Percentiles rank a stretch among this genome's conserved stretches.
phyloP scores from a whole-genome alignment of 2,113 vertebrate genomes.

The Chaenogobius annularis region DNA sequence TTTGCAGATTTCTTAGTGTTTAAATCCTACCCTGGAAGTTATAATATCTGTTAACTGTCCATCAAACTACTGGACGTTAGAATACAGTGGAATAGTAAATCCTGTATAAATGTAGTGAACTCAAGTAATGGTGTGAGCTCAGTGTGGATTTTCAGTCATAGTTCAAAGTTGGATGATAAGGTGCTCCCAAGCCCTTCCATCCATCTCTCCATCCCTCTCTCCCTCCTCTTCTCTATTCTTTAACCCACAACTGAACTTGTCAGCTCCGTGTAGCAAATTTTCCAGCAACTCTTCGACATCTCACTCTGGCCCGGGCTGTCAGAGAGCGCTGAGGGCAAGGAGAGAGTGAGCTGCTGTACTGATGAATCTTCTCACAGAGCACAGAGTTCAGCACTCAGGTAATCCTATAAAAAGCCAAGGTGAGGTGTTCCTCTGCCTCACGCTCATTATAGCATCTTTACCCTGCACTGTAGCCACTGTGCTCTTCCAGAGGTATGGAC shows the following conservation, averaged over 20 bases:
- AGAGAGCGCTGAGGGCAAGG: constrained; percentile 67
- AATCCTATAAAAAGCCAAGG: constrained; percentile 81
- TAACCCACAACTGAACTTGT: constrained; percentile 74
- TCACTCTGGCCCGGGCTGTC: constrained; percentile 76
- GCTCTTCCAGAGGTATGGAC: constrained; percentile 75
- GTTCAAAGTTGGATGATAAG: constrained; percentile 38
- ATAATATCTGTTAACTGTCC: constrained; percentile 38
- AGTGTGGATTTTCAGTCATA: constrained; percentile 53
- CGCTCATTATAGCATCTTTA: constrained; percentile 77
- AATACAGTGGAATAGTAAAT: constrained; percentile 46
- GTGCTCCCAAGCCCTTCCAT: constrained; percentile 15
- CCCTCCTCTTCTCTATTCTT: constrained; percentile 50
- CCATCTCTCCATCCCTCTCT: constrained; percentile 29
- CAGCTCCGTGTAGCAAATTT: constrained; percentile 67
- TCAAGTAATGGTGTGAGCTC: constrained; percentile 59
- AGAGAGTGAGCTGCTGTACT: constrained; percentile 55
- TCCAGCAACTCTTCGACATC: constrained; percentile 71
- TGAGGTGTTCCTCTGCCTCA: constrained; percentile 75
- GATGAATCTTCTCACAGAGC: constrained; percentile 70
- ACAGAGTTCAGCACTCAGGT: constrained; percentile 77
- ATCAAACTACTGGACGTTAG: constrained; percentile 25
- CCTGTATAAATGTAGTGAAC: constrained; percentile 41
- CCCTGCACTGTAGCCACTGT: constrained; percentile 59
- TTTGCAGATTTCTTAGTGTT: not conserved
- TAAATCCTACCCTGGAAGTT: constrained; percentile 22